Evolutionary conservation across 2,888 invertebrate species (phyloP), one percentile per base, ranked within the genome.

Genomic region (Dichetophora obliterata): DNA sequence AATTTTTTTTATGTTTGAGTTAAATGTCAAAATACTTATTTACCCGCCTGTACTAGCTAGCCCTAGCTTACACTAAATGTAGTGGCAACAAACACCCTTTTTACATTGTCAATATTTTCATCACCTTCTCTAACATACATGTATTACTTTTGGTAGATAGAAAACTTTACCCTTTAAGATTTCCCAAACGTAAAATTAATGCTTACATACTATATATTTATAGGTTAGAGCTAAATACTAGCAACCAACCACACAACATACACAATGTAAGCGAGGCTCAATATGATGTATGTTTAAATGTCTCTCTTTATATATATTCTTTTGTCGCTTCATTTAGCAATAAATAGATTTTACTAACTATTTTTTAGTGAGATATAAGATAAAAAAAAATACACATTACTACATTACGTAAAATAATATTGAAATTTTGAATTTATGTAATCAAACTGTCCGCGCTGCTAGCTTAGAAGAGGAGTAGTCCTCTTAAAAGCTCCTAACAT

Each of bases 201-300:
- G 66, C 57, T 66, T 74, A 77, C 68, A 76, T 82, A n/a, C n/a
- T n/a, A n/a, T n/a, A 79, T 84, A 86, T 82, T 83, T 86, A 82
- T 85, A 86, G 87, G 86, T 87, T 86, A 86, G 85, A 85, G 82
- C 84, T 83, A 83, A 81, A 83, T 43, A 83, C 84, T 83, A 86
- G 82, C 80, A 77, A 79, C 79, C 77, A 78, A 78, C 74, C 70
- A 78, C 79, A 76, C 76, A 66, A 76, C 76, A 72, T 74, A 77
- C 79, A 77, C 77, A 74, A 78, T 81, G 80, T 81, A 83, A 80
- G 80, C 82, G 83, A 83, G 63, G 83, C 82, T 82, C 82, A 82
- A 50, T 76, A 71, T 69, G 76, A 77, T 77, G 82, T 83, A 82
- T 82, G 82, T 82, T n/a, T n/a, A 81, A 81, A 80, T 79, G 80